Evolutionary conservation across 2,888 invertebrate genomes (phyloP).

Genomic region (Parnassius orleans): DNA sequence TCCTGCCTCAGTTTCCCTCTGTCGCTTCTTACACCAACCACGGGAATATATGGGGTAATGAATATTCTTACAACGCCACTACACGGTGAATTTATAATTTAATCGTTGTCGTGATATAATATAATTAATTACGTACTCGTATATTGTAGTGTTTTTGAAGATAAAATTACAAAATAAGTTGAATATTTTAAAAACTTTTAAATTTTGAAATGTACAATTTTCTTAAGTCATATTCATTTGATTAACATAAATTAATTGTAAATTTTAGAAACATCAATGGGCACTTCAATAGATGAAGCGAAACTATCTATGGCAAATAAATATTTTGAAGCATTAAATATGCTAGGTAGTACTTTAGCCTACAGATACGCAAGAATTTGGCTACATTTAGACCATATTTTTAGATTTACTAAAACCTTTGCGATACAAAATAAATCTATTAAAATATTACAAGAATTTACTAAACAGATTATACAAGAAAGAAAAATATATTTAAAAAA

Average conservation of each 20-base stretch:
- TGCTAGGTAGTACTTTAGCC: conserved; percentile 23
- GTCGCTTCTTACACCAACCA: too few species aligned
- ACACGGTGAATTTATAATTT: too few species aligned
- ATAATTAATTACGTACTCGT: too few species aligned
- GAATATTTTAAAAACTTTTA: too few species aligned
- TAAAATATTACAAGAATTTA: conserved; percentile 30
- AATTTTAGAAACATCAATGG: conserved; percentile 33
- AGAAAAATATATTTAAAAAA: conserved; percentile 23
- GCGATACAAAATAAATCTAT: conserved; percentile 26
- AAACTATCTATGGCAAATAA: conserved; percentile 27
- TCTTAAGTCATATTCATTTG: too few species aligned
- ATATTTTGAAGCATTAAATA: conserved; percentile 31
- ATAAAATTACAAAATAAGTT: too few species aligned
- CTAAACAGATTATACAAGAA: conserved; percentile 30
- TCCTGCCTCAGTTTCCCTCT: too few species aligned
- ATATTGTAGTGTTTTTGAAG: too few species aligned
- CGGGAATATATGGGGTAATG: too few species aligned
- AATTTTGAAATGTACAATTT: too few species aligned
- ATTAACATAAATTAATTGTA: background rate
- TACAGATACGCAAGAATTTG: conserved; percentile 29
- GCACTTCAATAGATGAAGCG: conserved; percentile 28
- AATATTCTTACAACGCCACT: too few species aligned
- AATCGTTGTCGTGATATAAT: too few species aligned
- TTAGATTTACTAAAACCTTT: conserved; percentile 18
- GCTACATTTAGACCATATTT: conserved; percentile 27